Evolutionary conservation across 2,797 vertebrate genomes (phyloP), one percentile per base, ranked within the genome.

Genomic region (Acridotheres tristis): DNA sequence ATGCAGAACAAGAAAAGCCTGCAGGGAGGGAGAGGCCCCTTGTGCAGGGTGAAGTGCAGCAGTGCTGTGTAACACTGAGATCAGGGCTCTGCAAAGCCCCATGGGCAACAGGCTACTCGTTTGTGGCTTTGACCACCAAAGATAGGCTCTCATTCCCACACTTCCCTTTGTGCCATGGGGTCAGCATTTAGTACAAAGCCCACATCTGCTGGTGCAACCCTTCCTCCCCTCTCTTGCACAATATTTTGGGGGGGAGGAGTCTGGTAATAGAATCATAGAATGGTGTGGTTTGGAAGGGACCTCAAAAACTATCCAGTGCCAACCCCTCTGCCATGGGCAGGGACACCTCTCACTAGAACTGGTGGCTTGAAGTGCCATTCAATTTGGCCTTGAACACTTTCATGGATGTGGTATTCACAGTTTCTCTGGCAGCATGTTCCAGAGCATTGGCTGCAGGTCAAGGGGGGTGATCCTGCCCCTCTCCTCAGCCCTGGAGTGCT

Each of bases 201-300:
- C 9, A 0, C 25, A 36, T 50, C 65, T 38, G 34, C 20, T 84
- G 40, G 27, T 16, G 3, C 21, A 88, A 21, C 43, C 13, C 21
- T 83, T 88, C 19, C 59, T 59, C 3, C 18, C 6, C 7, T 40
- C n/a, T 62, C 73, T 30, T 36, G 10, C 32, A 51, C 12, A 43
- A 3, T 27, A n/a, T 1, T 57, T 11, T 7, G 2, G 7, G 8
- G 4, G 2, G 2, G 13, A 22, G 21, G 13, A n/a, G 4, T 18
- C 34, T 80, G 30, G 15, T 59, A 55, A 43, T 2, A 57, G 51
- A 68, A 65, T 22, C 22, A n/a, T 7, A 59, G 48, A 76, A 63
- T 5, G 6, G 21, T 43, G 62, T 66, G 29, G 7, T 26, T 57
- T 58, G 66, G 36, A 78, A 67, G 18, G 21, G 10, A 45, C 32